Base-by-base conservation (phyloP, 2,888 invertebrate species). In the Notocelia uddmanniana region DNA sequence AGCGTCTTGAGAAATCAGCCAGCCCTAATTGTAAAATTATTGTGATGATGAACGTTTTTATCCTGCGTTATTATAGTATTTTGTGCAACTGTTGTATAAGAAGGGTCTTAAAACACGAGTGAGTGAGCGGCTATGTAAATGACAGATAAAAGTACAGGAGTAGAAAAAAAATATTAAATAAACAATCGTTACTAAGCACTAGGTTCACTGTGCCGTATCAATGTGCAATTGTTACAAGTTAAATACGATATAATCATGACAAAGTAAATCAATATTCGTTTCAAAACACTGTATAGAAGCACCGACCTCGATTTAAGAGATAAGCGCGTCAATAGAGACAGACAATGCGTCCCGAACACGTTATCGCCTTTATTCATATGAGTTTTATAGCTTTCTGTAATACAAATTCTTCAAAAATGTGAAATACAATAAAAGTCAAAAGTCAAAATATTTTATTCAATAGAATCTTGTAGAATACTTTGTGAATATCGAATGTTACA, bases 11-110 rank as follows among this genome's bases (percentile, higher is more conserved):
- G 34, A 41, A 70, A 66, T 19, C 52, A 31, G 58, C 58, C 59
- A 70, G 37, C 34, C 21, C 23, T 52, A 23, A 50, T 59, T 70
- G 52, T 52, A 37, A 37, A 64, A 63, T 66, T 58, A 70, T 52
- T 58, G 48, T 64, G 37, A 58, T 64, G 50, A 70, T 66, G 34
- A 57, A 37, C 57, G 34, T 64, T 26, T 85, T 48, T 55, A 63
- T 55, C 19, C 26, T 21, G n/a, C 45, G 41, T 45, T 41, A 62
- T 62, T 69, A 2, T 26, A 5, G 2, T 26, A 26, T 26, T n/a
- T n/a, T n/a, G n/a, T n/a, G n/a, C n/a, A n/a, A n/a, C n/a, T n/a
- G n/a, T n/a, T n/a, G n/a, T n/a, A n/a, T n/a, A n/a, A n/a, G n/a
- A n/a, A n/a, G n/a, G n/a, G n/a, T n/a, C n/a, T n/a, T n/a, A n/a